Evolutionary conservation across 30 jellyfish, hydroid and myxozoan genomes (phyloP), one percentile per base, ranked within the genome.

Genomic region (Cassiopea andromeda): DNA sequence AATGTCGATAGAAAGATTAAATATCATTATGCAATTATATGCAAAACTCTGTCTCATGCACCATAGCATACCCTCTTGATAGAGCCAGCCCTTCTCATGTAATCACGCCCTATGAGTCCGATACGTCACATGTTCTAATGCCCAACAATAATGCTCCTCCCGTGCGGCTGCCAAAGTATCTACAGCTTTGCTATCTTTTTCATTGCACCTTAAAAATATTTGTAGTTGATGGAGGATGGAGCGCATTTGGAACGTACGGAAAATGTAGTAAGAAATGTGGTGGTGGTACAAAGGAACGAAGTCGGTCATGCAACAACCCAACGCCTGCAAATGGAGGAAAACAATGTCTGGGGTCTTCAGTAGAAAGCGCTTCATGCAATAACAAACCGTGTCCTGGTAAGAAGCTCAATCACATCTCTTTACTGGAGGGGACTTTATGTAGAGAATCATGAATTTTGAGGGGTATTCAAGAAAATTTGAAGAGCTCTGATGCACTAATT

Each of bases 151-250:
- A 27, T 27, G 0, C 38, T 27, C 38, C 38, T 27, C 38, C 38
- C 38, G 38, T 27, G 38, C 38, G 38, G 38, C 38, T 27, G 38
- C 38, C 38, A 27, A 27, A 0, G 38, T 27, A 27, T 0, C 38
- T 27, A 27, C 38, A 27, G 38, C 38, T 27, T 27, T 27, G 38
- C 38, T 27, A 27, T 27, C 38, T 27, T 27, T 27, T 27, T 27
- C 38, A 27, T 27, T 27, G 38, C 38, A 27, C 43, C 45, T 4
- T 66, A 66, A 2, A 66, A 16, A 4, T 15, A 1, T 75, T 77
- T 77, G 12, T 18, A 82, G 91, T 82, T n/a, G 74, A 82, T 48
- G 91, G 91, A 7, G 91, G 91, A 15, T 82, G 68, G 48, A 57
- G 91, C 60, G 13, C 43, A 64, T 82, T 80, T 80, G 44, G 71